Conservation (phyloP, 2,797 vertebrate species). For the Phyllotis vaccarum region DNA sequence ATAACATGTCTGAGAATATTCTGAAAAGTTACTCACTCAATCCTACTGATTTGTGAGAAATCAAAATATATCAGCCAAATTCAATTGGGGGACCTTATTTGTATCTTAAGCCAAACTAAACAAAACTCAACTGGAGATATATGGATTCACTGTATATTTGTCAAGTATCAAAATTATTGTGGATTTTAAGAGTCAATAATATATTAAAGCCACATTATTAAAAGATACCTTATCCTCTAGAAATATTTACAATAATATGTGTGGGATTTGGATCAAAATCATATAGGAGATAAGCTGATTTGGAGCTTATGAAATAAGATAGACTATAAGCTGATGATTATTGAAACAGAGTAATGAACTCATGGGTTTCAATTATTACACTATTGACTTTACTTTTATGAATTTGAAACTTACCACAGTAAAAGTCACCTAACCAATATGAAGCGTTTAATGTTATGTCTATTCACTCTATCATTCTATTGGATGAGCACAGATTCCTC, state of each 20-base stretch:
- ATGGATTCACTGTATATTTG: conserved; percentile 27
- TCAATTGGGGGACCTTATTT: not conserved
- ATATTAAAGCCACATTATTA: conserved; percentile 9
- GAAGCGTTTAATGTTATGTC: not conserved
- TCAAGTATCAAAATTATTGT: conserved; percentile 27
- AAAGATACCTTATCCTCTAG: conserved; percentile 18
- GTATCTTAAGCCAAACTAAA: conserved; percentile 43
- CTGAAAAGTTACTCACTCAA: conserved; percentile 24
- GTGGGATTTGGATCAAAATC: conserved; percentile 40
- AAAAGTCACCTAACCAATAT: conserved; percentile 5
- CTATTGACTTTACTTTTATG: conserved; percentile 3
- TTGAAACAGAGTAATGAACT: not conserved
- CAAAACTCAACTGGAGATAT: not conserved
- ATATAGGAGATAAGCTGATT: not conserved
- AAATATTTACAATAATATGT: not conserved
- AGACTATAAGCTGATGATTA: not conserved
- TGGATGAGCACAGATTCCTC: not conserved
- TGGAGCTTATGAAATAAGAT: not conserved
- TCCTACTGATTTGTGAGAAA: conserved; percentile 28
- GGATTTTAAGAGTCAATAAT: conserved; percentile 37
- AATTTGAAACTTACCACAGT: conserved; percentile 47
- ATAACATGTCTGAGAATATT: conserved; percentile 29
- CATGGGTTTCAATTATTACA: not conserved
- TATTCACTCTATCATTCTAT: not conserved
- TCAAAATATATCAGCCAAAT: conserved; percentile 23